A percentile compares a stretch with the other conserved stretches of the same genome.
These are phyloP conservation scores for Boloria selene DNA, from an alignment of 2,888 invertebrate species.

Conservation along the genomic window DNA sequence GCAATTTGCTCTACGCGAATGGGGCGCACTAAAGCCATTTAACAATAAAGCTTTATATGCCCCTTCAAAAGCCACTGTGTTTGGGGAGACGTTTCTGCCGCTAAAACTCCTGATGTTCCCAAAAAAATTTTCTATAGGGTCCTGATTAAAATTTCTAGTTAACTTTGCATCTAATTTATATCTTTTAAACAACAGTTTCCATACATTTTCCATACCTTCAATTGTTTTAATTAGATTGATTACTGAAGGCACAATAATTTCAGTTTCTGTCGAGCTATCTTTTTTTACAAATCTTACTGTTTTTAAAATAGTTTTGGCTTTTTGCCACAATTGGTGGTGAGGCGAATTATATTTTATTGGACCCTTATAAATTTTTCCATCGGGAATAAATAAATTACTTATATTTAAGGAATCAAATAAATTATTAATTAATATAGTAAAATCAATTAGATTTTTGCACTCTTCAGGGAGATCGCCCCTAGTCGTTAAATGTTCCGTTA, in stretches of 20 bases:
- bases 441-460: too few species aligned
- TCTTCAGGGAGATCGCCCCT: slow-evolving; percentile 23
- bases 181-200: slow-evolving; percentile 24
- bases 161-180: slow-evolving; percentile 31
- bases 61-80: slow-evolving; percentile 1
- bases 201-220: slow-evolving; percentile 26
- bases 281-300: slow-evolving; percentile 25
- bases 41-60: slow-evolving; percentile 32
- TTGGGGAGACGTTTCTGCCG: slow-evolving; percentile 11
- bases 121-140: slow-evolving; percentile 37
- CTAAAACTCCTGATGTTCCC: slow-evolving; percentile 34
- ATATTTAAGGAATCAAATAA: slow-evolving; percentile 1
- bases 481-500: slow-evolving; percentile 37
- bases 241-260: slow-evolving; percentile 19
- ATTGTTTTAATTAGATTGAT: slow-evolving; percentile 33
- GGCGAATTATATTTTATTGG: slow-evolving; percentile 21
- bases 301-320: slow-evolving; percentile 19
- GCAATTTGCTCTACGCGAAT: slow-evolving; percentile 24
- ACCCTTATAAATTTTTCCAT: slow-evolving; percentile 40
- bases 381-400: slow-evolving; percentile 13
- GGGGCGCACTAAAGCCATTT: slow-evolving; percentile 26
- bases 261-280: slow-evolving; percentile 8
- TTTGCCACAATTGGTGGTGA: slow-evolving; percentile 27
- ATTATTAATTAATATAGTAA: neutral
- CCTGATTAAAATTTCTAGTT: slow-evolving; percentile 37